Base-by-base conservation (phyloP, 2,888 invertebrate genomes). In the Bembecia ichneumoniformis region DNA sequence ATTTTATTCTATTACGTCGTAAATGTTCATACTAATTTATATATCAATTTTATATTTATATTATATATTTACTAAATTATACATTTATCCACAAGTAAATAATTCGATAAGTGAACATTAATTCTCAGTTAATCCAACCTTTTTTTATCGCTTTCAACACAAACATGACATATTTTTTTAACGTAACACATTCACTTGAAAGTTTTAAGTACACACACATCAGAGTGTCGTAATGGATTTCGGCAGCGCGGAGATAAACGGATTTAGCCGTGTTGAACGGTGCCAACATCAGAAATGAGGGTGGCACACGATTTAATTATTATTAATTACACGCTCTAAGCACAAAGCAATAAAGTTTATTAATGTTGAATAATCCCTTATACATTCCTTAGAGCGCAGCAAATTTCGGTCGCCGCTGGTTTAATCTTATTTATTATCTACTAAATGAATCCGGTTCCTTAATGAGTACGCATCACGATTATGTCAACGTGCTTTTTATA, bases 241-340 rank as follows among this genome's bases (percentile, higher is more conserved):
- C 16, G 15, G 44, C 4, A 5, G 17, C 44, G 13, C 17, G 3
- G 10, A 44, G 44, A 44, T 44, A 44, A 44, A 17, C 17, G 44
- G 44, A 47, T 47, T 47, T 35, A 49, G 58, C 49, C 47, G 43
- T 46, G 47, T 54, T 47, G 52, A 53, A 55, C 53, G 55, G 51
- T 50, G 51, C 56, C 52, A 61, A 59, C 62, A 61, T 58, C 58
- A 57, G 59, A 59, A 60, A 59, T 55, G 58, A 28, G 56, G 58
- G 55, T 58, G 56, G 55, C 55, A 57, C 55, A 35, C 55, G 60
- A 58, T 62, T 61, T 60, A 59, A 63, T 64, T 64, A 59, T 60
- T 63, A 64, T 64, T 63, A 64, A 66, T 66, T 64, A 66, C 61
- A 59, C 56, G 56, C 58, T 59, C 57, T 58, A 58, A 55, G 20